Percentiles rank a stretch among this genome's conserved stretches.
Conservation (phyloP, 2,797 vertebrate species). For the Anguilla pacifica region DNA sequence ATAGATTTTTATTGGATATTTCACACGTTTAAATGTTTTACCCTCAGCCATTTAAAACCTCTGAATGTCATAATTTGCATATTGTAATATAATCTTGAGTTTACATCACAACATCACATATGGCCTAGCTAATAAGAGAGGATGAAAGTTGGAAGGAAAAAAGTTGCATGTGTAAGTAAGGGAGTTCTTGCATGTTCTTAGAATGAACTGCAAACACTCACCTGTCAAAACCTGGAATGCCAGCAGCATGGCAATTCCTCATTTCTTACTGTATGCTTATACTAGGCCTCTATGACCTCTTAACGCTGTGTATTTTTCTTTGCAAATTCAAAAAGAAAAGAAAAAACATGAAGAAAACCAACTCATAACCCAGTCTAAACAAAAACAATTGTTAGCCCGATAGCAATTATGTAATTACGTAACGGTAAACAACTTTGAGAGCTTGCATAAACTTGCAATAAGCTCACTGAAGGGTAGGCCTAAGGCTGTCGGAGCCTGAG, state of each 20-base stretch:
- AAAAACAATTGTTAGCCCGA: conserved; percentile 17
- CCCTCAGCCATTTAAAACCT: background rate
- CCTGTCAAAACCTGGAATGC: conserved; percentile 22
- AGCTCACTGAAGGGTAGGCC: conserved; percentile 31
- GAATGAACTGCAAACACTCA: conserved; percentile 16
- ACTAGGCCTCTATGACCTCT: background rate
- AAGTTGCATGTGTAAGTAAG: conserved; percentile 10
- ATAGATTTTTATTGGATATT: conserved; percentile 45
- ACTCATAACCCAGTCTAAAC: conserved; percentile 24
- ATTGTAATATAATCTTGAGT: background rate
- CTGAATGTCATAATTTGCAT: background rate
- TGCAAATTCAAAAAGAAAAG: conserved; percentile 25
- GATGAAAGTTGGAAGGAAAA: conserved; percentile 36
- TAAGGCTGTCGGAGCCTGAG: conserved; percentile 5
- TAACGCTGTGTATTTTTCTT: conserved; percentile 17
- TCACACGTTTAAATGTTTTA: conserved; percentile 24
- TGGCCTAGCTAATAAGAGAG: conserved; percentile 22
- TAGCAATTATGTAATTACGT: conserved; percentile 31
- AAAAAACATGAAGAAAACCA: background rate
- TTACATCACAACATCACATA: background rate
- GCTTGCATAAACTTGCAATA: conserved; percentile 38
- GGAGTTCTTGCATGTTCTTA: conserved; percentile 13
- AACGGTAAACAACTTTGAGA: conserved; percentile 41
- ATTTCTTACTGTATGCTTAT: conserved; percentile 6
- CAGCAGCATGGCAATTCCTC: conserved; percentile 1